Conservation (phyloP, 2,888 invertebrate genomes). For the Hipparchia sbordonii region DNA sequence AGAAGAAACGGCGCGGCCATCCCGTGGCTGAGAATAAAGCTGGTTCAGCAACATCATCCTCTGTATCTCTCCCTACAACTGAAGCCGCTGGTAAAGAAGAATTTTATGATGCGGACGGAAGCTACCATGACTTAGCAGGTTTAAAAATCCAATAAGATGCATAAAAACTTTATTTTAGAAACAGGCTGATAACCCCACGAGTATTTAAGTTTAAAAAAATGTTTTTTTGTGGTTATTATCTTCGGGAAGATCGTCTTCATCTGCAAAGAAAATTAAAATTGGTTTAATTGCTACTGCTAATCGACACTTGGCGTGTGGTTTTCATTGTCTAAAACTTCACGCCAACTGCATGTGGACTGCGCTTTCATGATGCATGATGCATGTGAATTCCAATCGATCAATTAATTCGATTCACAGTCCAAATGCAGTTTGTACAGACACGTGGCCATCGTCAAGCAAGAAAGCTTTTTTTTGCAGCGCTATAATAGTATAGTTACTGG, state of each 20-base stretch:
- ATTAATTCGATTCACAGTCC: too few relatives aligned
- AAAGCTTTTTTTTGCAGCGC: too few relatives aligned
- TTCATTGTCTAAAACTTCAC: too few relatives aligned
- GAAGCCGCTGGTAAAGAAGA: slow-evolving; percentile 53
- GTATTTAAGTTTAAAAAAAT: too few relatives aligned
- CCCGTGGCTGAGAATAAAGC: slow-evolving; percentile 41
- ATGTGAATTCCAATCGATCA: too few relatives aligned
- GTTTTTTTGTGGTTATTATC: neutral
- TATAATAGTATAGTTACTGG: too few relatives aligned
- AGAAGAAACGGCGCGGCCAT: slow-evolving; percentile 49
- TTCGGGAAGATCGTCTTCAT: neutral
- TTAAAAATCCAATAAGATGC: neutral
- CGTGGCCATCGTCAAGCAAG: too few relatives aligned
- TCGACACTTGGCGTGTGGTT: too few relatives aligned
- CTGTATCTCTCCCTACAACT: slow-evolving; percentile 45
- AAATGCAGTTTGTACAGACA: too few relatives aligned
- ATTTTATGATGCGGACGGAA: slow-evolving; percentile 67
- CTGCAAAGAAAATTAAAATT: slow-evolving; percentile 1
- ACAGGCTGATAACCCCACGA: neutral
- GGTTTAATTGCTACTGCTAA: neutral
- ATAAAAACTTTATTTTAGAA: neutral
- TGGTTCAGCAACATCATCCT: slow-evolving; percentile 45
- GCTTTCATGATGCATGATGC: too few relatives aligned
- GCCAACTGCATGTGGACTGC: too few relatives aligned
- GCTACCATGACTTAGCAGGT: slow-evolving; percentile 60